These are phyloP conservation scores for Mycogona germanica DNA, from an alignment of 2,888 invertebrate genomes.

Conservation along the genomic window DNA sequence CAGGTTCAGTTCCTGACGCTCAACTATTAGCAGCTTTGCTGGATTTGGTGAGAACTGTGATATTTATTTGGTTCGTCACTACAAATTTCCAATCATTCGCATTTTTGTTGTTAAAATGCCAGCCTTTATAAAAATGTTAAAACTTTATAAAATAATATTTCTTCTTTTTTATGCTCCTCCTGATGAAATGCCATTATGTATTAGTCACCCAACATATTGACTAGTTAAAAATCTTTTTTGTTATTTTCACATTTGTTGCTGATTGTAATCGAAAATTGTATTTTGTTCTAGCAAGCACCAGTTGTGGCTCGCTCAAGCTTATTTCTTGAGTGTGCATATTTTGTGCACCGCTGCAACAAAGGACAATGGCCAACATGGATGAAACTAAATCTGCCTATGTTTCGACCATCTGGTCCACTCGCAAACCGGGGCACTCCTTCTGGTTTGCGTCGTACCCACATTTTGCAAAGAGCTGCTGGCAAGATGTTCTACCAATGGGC, in stretches of 20 bases:
- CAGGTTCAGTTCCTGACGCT: constrained; percentile 92
- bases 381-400: constrained; percentile 68
- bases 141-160: too few relatives aligned
- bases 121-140: too few relatives aligned
- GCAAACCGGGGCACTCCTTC: constrained; percentile 39
- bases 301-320: constrained; percentile 84
- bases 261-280: background rate
- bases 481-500: constrained; percentile 98
- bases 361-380: constrained; percentile 99
- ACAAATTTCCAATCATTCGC: too few relatives aligned
- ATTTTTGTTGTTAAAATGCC: too few relatives aligned
- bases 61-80: too few relatives aligned
- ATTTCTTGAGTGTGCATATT: constrained; percentile 86
- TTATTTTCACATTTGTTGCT: too few relatives aligned
- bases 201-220: too few relatives aligned
- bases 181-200: too few relatives aligned
- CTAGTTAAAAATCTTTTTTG: background rate
- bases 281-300: constrained; percentile 61
- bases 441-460: constrained; percentile 49
- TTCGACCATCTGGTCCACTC: constrained; percentile 54
- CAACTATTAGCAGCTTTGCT: constrained; percentile 86
- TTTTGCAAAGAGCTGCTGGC: constrained; percentile 79
- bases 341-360: constrained; percentile 95
- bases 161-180: too few relatives aligned
- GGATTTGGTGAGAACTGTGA: constrained; percentile 64